Evolutionary conservation across 2,888 invertebrate genomes (phyloP), one percentile per base, ranked within the genome.

Genomic region (Hermodice carunculata): DNA sequence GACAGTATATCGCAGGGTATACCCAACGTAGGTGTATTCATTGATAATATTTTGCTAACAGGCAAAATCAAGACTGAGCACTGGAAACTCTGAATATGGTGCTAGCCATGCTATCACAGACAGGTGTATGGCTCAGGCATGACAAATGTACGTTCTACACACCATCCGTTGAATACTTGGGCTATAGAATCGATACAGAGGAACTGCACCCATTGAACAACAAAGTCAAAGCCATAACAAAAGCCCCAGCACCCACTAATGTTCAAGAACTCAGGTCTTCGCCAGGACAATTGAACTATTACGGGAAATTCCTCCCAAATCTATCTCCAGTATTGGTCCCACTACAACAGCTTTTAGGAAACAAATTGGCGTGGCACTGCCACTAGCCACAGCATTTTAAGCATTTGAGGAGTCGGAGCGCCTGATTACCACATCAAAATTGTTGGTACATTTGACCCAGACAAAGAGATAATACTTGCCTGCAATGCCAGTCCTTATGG

Each of bases 181-280:
- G 68, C 17, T 65, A 68, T 56, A 29, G 51, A 24, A 37, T 67
- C 11, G 52, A 64, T 64, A 29, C 37, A 37, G 56, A 74, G 8
- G 67, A 66, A 24, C 59, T 67, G 22, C 64, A 67, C 32, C 54
- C 59, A 29, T 51, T 52, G 0, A n/a, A 42, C 24, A 19, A 49
- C 51, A 56, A 67, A 56, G 56, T 64, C 51, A 54, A 58, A 46
- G 61, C 64, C 34, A 66, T 64, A 4, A 29, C 29, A 17, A 43
- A 61, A 19, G 65, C 66, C 32, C 66, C 66, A 22, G 51, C 42
- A 24, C 68, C 69, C 8, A 56, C 46, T 11, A 64, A 62, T 58
- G 65, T 67, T 19, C 53, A 48, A 17, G 52, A 66, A 34, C 58
- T 73, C 26, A 66, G 52, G 40, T 63, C 67, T 19, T 71, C 61